Base-by-base conservation (phyloP, 2,113 vertebrate genomes). In the Ornithorhynchus anatinus region DNA sequence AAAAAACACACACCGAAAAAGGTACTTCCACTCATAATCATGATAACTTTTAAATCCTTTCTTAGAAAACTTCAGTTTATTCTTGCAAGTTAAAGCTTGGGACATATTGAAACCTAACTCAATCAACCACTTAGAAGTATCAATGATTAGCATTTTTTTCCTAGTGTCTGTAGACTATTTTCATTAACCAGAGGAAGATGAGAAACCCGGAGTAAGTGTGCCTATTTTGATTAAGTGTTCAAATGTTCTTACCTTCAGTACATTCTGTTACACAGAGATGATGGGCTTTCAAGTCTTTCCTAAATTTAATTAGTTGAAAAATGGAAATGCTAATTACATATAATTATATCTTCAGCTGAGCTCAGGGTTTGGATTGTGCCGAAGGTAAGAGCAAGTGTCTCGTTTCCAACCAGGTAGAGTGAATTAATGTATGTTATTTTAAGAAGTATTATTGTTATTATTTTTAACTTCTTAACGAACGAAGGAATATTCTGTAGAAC, bases 291-390 rank as follows among this genome's bases (percentile, higher is more conserved):
- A 80, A 54, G 47, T 32, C 44, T 74, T 74, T 51, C 23, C 35
- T 68, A 60, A 77, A 80, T 79, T 75, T 74, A 79, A 80, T 80
- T 86, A 73, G 59, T 16, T 61, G 32, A 53, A 70, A 31, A 72
- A 64, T 60, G 32, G 32, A 73, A 63, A 81, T 75, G 45, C 68
- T 88, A 86, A 82, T 80, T 80, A 73, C 23, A 44, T 56, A 17
- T 69, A 75, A 82, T 84, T 77, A 71, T 53, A 79, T 53, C 53
- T 58, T 73, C 69, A 43, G 7, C 67, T 61, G 40, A 65, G n/a
- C 59, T 20, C 20, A 70, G 38, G 44, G 57, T 57, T 75, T 64
- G 25, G 33, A 22, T 39, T 59, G 51, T 65, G 29, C 36, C 42
- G 37, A 50, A 25, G 31, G 32, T 48, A 61, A 39, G 58, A 51